Evolutionary conservation across 2,797 vertebrate species (phyloP), one percentile per base, ranked within the genome.

Genomic region (Cirrhinus mrigala): DNA sequence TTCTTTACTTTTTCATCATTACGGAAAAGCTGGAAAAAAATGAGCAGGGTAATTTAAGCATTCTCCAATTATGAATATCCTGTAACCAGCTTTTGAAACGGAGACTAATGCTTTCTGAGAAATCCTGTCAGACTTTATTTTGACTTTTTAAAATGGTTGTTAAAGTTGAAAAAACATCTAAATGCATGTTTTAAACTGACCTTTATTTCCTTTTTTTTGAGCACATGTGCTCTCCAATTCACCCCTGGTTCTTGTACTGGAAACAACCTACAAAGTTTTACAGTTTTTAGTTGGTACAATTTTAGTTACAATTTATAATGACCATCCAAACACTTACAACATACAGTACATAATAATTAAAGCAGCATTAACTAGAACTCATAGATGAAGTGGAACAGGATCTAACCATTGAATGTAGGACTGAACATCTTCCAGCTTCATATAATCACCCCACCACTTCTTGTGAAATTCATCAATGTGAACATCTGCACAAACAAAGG

Each of bases 351-450:
- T 48, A 24, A 54, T 4, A 58, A 40, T 54, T n/a, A 37, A 68
- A 52, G 20, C 14, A 1, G 84, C 22, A 83, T 29, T 29, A 16
- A 69, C 48, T 20, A 40, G 2, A 44, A 8, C 9, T 73, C 15
- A 50, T 10, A 1, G 16, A 44, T 46, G 12, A 52, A 58, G 6
- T 48, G 16, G 12, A 56, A 24, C 15, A 48, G 83, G 12, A 6
- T 79, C 89, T 96, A 94, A 99, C 98, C 98, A 99, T 22, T 99
- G 97, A 91, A 99, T 98, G 88, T 95, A 99, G 0, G 94, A 95
- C 87, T 99, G 98, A 16, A 96, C 95, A 44, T 80, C 6, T 90
- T 99, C 98, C 87, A 99, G 93, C n/a, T n/a, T n/a, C n/a, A n/a
- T n/a, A n/a, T n/a, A n/a, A n/a, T n/a, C n/a, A n/a, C n/a, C n/a